A percentile compares a stretch with the other conserved stretches of the same genome.
Evolutionary conservation across 2,113 vertebrate genomes (phyloP).

Genomic region (Ailuropoda melanoleuca): DNA sequence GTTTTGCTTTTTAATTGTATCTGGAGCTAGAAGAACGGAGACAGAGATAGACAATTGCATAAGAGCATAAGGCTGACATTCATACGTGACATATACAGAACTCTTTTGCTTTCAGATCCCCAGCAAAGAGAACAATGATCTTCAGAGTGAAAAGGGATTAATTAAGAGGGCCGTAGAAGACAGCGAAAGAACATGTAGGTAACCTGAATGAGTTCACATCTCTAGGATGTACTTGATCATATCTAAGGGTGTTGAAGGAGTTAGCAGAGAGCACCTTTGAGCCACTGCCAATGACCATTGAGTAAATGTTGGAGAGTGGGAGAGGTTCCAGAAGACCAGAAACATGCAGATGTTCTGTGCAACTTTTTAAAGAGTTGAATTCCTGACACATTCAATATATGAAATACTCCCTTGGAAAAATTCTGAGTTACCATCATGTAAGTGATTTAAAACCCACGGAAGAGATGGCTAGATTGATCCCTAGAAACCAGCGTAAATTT

Average conservation of each 20-base stretch:
- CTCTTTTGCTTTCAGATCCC: not conserved
- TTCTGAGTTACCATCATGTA: not conserved
- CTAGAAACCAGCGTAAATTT: not conserved
- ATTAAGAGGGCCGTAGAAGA: not conserved
- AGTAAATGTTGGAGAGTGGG: not conserved
- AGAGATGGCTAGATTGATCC: not conserved
- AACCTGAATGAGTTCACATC: not conserved
- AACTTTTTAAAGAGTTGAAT: not conserved
- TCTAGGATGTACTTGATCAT: not conserved
- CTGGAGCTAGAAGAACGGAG: not conserved
- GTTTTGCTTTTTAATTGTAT: slow-evolving; percentile 9
- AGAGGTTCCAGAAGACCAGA: not conserved
- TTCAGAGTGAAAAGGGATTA: slow-evolving; percentile 8
- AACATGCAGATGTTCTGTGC: not conserved
- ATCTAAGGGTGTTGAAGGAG: not conserved
- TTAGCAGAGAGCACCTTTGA: not conserved
- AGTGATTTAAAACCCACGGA: not conserved
- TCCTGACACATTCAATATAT: not conserved
- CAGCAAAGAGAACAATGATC: not conserved
- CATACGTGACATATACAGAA: not conserved
- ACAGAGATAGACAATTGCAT: not conserved
- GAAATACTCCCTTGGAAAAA: not conserved
- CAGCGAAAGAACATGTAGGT: not conserved
- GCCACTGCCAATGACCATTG: not conserved
- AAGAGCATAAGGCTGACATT: not conserved